phyloP scores from a whole-genome alignment of 2,797 vertebrate genomes.

The Morus bassanus region DNA sequence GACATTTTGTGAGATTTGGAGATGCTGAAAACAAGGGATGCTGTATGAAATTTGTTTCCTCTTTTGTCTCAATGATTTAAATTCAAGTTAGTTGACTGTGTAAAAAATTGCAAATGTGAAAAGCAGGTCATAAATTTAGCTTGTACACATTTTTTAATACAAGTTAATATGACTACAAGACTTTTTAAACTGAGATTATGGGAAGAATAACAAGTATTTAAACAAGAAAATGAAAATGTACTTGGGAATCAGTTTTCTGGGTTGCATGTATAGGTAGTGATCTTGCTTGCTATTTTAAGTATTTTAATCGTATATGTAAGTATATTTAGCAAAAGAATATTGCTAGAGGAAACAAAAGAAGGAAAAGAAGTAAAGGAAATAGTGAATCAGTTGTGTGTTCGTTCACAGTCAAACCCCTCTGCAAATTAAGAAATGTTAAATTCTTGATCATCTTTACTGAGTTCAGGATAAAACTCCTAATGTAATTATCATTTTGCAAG shows the following conservation, averaged over 20 bases:
- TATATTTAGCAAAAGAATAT: neutral
- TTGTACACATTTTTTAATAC: neutral
- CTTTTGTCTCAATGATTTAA: neutral
- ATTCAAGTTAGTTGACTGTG: neutral
- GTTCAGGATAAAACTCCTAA: neutral
- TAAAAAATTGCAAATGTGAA: neutral
- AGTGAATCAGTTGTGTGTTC: neutral
- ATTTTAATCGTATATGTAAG: neutral
- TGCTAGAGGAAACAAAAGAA: neutral
- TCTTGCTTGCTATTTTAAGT: neutral
- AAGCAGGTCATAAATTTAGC: neutral
- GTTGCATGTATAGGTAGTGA: neutral
- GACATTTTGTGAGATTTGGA: neutral
- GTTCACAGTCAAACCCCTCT: neutral
- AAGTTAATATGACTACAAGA: neutral
- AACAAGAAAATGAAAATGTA: neutral
- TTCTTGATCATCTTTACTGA: neutral
- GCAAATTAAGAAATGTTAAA: neutral
- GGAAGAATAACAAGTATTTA: neutral
- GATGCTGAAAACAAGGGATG: neutral
- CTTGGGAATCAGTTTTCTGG: neutral
- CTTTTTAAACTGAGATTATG: neutral
- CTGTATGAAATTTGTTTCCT: neutral
- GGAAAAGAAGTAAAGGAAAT: neutral
- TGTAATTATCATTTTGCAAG: neutral